A percentile compares a stretch with the other conserved stretches of the same genome.
These are phyloP conservation scores for Clamator glandarius DNA, from an alignment of 2,797 vertebrate species.

Conservation along the genomic window DNA sequence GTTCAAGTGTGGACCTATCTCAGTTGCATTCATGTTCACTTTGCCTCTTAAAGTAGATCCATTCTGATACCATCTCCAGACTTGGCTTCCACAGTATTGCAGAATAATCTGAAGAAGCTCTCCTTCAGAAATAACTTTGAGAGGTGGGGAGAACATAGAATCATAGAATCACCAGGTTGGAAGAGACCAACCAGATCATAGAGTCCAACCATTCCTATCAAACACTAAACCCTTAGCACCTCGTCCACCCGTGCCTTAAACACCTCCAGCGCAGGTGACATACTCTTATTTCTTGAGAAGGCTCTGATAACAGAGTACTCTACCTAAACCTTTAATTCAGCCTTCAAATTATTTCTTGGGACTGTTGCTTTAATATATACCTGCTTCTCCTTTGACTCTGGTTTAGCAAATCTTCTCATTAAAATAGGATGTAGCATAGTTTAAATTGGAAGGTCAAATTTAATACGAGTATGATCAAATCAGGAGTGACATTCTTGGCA, in stretches of 20 bases:
- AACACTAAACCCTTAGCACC: too few relatives aligned
- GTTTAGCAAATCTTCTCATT: not conserved
- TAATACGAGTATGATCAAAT: not conserved
- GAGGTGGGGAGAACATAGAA: not conserved
- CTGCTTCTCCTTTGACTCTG: not conserved
- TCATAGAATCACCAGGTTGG: too few relatives aligned
- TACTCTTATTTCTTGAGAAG: not conserved
- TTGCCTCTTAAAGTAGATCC: not conserved
- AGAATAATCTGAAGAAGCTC: not conserved
- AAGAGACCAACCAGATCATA: too few relatives aligned
- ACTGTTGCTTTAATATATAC: not conserved
- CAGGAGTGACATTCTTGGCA: not conserved
- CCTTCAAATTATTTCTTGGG: not conserved
- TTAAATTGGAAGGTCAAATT: not conserved
- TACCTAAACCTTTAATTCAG: not conserved
- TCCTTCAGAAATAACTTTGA: not conserved
- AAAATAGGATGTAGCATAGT: not conserved
- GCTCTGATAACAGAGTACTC: not conserved
- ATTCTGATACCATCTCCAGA: not conserved
- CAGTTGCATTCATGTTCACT: not conserved
- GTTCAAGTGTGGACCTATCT: not conserved
- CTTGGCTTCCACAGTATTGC: not conserved
- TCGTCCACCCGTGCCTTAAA: too few relatives aligned
- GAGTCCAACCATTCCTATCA: too few relatives aligned
- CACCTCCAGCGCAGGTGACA: too few relatives aligned